Evolutionary conservation across 2,888 invertebrate genomes (phyloP).

Genomic region (Ophion slaviceki): DNA sequence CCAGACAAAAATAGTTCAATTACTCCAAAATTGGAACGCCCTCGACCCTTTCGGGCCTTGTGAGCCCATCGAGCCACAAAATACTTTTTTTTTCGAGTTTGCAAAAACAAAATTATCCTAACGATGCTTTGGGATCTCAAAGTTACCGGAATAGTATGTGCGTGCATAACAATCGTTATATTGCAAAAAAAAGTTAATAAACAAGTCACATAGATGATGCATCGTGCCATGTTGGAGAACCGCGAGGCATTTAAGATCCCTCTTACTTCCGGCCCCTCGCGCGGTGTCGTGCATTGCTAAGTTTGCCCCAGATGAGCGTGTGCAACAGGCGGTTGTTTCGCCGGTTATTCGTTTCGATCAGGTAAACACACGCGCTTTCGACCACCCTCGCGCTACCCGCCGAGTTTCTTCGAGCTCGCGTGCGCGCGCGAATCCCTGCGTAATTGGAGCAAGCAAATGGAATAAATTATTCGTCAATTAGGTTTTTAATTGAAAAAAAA

Average conservation of each 20-base stretch:
- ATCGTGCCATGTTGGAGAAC: conserved; percentile 59
- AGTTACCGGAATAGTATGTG: not conserved
- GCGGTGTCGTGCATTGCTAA: conserved; percentile 18
- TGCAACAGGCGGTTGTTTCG: conserved; percentile 56
- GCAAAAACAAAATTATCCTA: too few species aligned
- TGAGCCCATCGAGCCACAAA: too few species aligned
- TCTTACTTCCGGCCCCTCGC: conserved; percentile 62
- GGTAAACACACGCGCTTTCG: conserved; percentile 53
- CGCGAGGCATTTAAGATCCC: conserved; percentile 49
- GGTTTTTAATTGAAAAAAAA: not conserved
- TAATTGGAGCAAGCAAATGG: conserved; percentile 60
- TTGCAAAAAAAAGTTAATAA: not conserved
- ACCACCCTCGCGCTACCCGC: conserved; percentile 42
- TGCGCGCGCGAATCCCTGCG: conserved; percentile 22
- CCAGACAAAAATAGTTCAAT: too few species aligned
- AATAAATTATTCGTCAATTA: conserved; percentile 26
- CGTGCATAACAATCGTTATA: not conserved
- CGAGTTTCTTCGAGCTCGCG: conserved; percentile 43
- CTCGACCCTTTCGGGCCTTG: too few species aligned
- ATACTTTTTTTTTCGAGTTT: too few species aligned
- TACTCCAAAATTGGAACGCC: too few species aligned
- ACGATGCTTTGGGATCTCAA: too few species aligned
- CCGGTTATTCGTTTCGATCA: conserved; percentile 63
- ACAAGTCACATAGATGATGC: not conserved
- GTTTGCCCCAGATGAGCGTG: conserved; percentile 59